Conservation (phyloP, 1,140 invertebrate genomes). For the Megalonaias nervosa region DNA sequence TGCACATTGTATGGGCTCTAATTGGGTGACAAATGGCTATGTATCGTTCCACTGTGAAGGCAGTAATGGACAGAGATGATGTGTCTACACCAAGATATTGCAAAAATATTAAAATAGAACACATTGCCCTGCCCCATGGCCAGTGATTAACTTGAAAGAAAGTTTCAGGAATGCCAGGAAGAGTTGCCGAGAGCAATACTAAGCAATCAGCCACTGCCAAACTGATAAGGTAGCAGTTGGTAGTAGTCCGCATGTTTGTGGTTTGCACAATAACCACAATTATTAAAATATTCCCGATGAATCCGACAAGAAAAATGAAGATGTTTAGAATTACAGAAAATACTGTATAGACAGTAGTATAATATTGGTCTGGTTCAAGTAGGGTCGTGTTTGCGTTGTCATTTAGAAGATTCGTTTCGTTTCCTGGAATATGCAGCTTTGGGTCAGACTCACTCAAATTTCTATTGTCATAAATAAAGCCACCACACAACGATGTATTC, state of each 20-base stretch:
- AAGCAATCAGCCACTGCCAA: slow-evolving; percentile 94
- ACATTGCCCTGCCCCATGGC: slow-evolving; percentile 77
- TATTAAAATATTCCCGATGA: slow-evolving; percentile 71
- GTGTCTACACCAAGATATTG: slow-evolving; percentile 84
- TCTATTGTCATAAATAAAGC: no score
- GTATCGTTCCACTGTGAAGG: slow-evolving; percentile 96
- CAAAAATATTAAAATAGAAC: slow-evolving; percentile 77
- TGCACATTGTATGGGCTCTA: slow-evolving; percentile 83
- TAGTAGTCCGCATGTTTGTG: slow-evolving; percentile 75
- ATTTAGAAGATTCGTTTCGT: no score
- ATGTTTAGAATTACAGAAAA: slow-evolving; percentile 41
- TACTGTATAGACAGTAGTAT: slow-evolving; percentile 36
- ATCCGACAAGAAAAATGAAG: slow-evolving; percentile 61
- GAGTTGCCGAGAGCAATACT: slow-evolving; percentile 79
- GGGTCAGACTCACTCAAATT: no score
- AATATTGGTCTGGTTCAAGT: slow-evolving; percentile 11
- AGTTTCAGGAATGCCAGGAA: slow-evolving; percentile 76
- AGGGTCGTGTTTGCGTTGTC: no score
- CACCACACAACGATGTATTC: no score
- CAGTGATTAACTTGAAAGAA: slow-evolving; percentile 77
- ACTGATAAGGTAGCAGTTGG: slow-evolving; percentile 94
- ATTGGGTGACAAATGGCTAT: slow-evolving; percentile 96
- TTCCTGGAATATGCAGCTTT: no score
- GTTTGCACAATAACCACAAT: slow-evolving; percentile 70
- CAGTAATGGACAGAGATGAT: slow-evolving; percentile 92